Conservation (phyloP, 2,888 invertebrate species). For the Syrphus vitripennis region DNA sequence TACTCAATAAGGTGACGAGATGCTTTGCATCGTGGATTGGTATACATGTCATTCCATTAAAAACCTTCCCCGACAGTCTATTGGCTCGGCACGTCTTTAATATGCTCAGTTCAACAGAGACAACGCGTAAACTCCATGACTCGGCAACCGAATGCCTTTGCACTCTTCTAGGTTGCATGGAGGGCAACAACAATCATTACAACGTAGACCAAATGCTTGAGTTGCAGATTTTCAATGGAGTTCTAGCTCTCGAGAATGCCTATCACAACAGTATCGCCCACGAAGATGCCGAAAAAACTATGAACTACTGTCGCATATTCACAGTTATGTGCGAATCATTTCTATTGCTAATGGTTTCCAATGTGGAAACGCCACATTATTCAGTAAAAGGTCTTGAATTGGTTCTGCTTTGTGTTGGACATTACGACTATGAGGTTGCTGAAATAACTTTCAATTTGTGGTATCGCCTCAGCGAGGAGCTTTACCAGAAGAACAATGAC, state of each 20-base stretch:
- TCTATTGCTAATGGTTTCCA: constrained; percentile 90
- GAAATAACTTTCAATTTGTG: constrained; percentile 97
- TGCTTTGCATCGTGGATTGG: constrained; percentile 97
- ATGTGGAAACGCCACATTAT: constrained; percentile 86
- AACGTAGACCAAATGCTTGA: constrained; percentile 87
- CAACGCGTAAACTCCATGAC: constrained; percentile 88
- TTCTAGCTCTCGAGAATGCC: constrained; percentile 90
- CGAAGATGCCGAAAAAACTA: constrained; percentile 96
- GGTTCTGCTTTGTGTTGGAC: constrained; percentile 94
- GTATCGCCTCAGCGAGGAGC: constrained; percentile 96
- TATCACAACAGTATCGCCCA: constrained; percentile 95
- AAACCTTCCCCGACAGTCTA: constrained; percentile 87
- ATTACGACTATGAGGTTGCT: constrained; percentile 98
- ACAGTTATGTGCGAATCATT: constrained; percentile 94
- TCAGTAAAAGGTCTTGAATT: constrained; percentile 93
- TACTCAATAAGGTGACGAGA: constrained; percentile 86
- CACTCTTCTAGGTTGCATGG: constrained; percentile 90
- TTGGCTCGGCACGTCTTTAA: constrained; percentile 89
- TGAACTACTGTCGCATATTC: constrained; percentile 96
- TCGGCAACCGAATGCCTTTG: constrained; percentile 95
- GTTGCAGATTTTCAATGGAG: constrained; percentile 90
- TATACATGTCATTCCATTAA: constrained; percentile 90
- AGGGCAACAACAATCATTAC: constrained; percentile 84
- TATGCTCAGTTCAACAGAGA: constrained; percentile 84
- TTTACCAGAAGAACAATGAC: constrained; percentile 93